phyloP scores from a whole-genome alignment of 1,140 invertebrate genomes.

The Trissolcus basalis region DNA sequence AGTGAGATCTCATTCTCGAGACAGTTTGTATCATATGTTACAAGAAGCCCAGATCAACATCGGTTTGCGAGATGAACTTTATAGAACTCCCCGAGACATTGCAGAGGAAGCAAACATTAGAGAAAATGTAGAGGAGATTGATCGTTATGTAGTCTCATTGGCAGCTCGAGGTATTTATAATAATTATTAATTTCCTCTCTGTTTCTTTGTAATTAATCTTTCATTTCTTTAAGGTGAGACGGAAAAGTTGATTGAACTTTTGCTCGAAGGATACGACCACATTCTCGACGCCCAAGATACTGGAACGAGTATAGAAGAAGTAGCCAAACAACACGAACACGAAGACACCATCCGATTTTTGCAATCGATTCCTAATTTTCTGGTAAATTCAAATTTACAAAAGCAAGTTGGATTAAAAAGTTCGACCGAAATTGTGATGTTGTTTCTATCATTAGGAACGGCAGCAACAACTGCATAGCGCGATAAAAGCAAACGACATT shows the following conservation, averaged over 20 bases:
- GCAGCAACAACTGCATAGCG: constrained; percentile 85
- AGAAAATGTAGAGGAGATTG: constrained; percentile 89
- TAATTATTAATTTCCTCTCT: not conserved
- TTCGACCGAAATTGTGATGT: no score
- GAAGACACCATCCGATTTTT: constrained; percentile 81
- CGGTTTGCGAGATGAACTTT: constrained; percentile 86
- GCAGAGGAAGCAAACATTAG: constrained; percentile 85
- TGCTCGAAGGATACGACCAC: constrained; percentile 91
- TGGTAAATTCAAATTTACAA: constrained; percentile 76
- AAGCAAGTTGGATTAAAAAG: constrained; percentile 1
- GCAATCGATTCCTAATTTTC: constrained; percentile 82
- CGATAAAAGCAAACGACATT: constrained; percentile 82
- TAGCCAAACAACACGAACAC: constrained; percentile 80
- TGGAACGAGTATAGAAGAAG: constrained; percentile 81
- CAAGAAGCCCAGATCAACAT: constrained; percentile 87
- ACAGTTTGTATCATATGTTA: constrained; percentile 85
- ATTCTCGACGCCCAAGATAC: constrained; percentile 86
- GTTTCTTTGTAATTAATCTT: not conserved
- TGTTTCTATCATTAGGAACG: constrained; percentile 77
- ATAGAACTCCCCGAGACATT: constrained; percentile 90
- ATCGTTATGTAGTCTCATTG: constrained; percentile 85
- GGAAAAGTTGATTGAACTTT: constrained; percentile 84
- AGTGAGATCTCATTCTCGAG: constrained; percentile 83
- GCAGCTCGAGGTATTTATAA: constrained; percentile 81
- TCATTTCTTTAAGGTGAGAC: constrained; percentile 80